Conservation (phyloP, 2,888 invertebrate species). For the Heteropelma amictum region DNA sequence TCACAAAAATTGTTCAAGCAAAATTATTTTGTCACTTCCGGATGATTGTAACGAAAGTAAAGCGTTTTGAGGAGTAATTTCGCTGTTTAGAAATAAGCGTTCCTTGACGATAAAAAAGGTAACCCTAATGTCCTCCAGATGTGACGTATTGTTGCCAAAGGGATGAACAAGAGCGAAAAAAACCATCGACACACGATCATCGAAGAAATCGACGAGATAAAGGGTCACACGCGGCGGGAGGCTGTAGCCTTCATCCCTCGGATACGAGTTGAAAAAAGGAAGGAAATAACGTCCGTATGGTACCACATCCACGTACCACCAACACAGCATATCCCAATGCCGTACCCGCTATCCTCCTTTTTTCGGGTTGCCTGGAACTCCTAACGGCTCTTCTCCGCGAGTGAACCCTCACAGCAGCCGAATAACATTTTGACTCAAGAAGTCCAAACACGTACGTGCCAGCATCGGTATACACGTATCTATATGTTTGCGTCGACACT, state of each 20-base stretch:
- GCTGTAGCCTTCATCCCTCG: constrained; percentile 2
- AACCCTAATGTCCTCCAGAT: neutral
- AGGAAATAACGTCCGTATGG: constrained; percentile 47
- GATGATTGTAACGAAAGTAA: no score
- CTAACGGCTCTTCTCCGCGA: constrained; percentile 38
- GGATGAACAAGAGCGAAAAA: constrained; percentile 2
- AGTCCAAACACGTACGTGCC: constrained; percentile 62
- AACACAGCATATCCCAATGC: constrained; percentile 9
- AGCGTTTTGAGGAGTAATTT: no score
- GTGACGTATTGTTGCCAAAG: neutral
- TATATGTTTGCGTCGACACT: constrained; percentile 41
- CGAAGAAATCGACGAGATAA: constrained; percentile 12
- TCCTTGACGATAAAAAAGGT: neutral
- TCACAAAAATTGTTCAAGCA: no score
- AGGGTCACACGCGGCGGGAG: constrained; percentile 14
- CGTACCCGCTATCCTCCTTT: constrained; percentile 30
- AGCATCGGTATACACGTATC: constrained; percentile 46
- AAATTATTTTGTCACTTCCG: no score
- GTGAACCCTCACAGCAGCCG: constrained; percentile 51
- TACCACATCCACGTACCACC: constrained; percentile 19
- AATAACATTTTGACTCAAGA: constrained; percentile 59
- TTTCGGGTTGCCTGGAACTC: constrained; percentile 32
- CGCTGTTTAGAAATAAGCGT: no score
- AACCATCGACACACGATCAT: neutral
- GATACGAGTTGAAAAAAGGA: constrained; percentile 25